Percentiles rank a stretch among this genome's conserved stretches.
Conservation (phyloP, 2,113 vertebrate genomes). For the Anoura caudifer region DNA sequence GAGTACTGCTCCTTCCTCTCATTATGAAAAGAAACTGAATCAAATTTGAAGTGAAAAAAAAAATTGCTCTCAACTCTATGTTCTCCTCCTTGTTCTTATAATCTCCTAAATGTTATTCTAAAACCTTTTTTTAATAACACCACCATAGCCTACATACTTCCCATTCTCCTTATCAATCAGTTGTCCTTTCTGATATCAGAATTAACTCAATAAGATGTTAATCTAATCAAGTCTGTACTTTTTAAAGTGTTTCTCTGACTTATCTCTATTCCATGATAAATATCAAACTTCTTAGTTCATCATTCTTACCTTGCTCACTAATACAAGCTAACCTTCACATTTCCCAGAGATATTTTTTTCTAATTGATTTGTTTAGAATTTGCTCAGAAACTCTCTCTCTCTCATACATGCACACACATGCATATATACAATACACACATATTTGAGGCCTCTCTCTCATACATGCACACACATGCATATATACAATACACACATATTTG, state of each 20-base stretch:
- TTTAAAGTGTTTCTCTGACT: not conserved
- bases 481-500: not conserved
- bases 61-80: not conserved
- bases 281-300: not conserved
- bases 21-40: not conserved
- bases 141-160: not conserved
- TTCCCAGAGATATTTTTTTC: not conserved
- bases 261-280: conserved; percentile 11
- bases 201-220: not conserved
- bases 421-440: not conserved
- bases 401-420: not conserved
- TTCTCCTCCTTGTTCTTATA: not conserved
- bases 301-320: not conserved
- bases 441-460: not conserved
- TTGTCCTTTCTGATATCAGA: not conserved
- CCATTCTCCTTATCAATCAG: not conserved
- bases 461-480: not conserved
- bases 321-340: not conserved
- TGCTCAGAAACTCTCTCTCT: not conserved
- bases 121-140: not conserved
- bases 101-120: not conserved
- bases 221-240: not conserved
- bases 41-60: not conserved
- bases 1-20: not conserved
- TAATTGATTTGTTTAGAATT: not conserved